Evolutionary conservation across 2,888 invertebrate genomes (phyloP), one percentile per base, ranked within the genome.

Genomic region (Limnephilus auricula): DNA sequence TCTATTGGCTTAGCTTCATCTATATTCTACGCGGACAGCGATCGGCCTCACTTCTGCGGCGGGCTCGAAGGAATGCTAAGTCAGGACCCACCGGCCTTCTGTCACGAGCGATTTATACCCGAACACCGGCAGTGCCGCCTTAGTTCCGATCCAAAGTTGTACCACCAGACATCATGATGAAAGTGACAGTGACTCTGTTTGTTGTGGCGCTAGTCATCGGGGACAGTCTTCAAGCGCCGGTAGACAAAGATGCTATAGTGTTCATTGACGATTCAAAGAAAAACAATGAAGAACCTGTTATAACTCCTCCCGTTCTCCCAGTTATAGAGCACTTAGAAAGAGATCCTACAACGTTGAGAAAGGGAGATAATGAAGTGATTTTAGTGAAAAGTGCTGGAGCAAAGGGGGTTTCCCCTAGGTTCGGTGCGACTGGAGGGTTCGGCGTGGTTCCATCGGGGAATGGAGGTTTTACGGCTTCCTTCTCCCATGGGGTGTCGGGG

Each of bases 301-400:
- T 96, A 89, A 96, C 96, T 32, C 96, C 96, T 79, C 96, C 96
- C 18, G 95, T 96, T 94, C 94, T 96, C n/a, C 96, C 96, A 0
- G 94, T 95, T 90, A 94, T 96, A 93, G 96, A 95, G 93, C 96
- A 96, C 94, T 94, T 96, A 94, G 96, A 96, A 93, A 94, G 95
- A 89, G 96, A 96, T 94, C 96, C 96, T 6, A 95, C 95, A 91
- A 96, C 96, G 6, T 92, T 96, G 90, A 78, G 32, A 18, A 91
- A 85, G 78, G 92, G 92, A n/a, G 92, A 92, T 50, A 92, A 91
- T 12, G 90, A 92, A 82, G 65, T 65, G 18, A 9, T 65, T 65
- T 65, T 65, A 65, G 80, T 91, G 45, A 94, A 95, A 50, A 95
- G 95, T 0, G 94, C 94, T 79, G 95, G 50, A 25, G 50, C 37